Evolutionary conservation across 2,797 vertebrate species (phyloP).

Genomic region (Ibycter americanus): DNA sequence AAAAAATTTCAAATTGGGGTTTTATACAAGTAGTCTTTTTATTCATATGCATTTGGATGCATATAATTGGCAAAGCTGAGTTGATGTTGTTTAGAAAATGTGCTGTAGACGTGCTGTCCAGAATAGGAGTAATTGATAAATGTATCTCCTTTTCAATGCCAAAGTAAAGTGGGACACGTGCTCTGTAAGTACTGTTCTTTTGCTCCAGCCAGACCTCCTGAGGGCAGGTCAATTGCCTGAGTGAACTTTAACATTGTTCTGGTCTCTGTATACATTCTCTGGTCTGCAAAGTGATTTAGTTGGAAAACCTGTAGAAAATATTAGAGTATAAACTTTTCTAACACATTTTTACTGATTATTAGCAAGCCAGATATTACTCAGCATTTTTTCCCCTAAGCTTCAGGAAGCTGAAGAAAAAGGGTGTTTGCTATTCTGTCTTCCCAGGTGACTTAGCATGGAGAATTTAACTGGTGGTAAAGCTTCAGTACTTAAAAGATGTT

Average conservation of each 20-base stretch:
- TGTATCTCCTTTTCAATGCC: not conserved
- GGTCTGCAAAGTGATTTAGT: not conserved
- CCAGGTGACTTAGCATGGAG: not conserved
- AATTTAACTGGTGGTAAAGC: not conserved
- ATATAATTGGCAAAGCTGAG: not conserved
- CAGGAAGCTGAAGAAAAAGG: not conserved
- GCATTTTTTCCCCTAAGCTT: not conserved
- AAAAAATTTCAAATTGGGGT: not conserved
- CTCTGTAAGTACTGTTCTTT: not conserved
- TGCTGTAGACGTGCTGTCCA: not conserved
- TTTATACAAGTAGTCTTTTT: not conserved
- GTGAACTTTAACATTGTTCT: not conserved
- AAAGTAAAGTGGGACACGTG: not conserved
- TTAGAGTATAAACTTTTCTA: not conserved
- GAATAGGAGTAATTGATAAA: not conserved
- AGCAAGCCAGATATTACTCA: not conserved
- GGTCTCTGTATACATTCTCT: not conserved
- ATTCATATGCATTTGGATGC: not conserved
- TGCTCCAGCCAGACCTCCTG: not conserved
- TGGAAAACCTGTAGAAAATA: not conserved
- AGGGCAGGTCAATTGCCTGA: not conserved
- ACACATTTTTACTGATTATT: not conserved
- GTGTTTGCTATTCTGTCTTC: not conserved
- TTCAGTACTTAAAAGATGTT: not conserved
- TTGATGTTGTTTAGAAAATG: not conserved